Evolutionary conservation across 2,113 vertebrate species (phyloP).

Genomic region (Dromas ardeola): DNA sequence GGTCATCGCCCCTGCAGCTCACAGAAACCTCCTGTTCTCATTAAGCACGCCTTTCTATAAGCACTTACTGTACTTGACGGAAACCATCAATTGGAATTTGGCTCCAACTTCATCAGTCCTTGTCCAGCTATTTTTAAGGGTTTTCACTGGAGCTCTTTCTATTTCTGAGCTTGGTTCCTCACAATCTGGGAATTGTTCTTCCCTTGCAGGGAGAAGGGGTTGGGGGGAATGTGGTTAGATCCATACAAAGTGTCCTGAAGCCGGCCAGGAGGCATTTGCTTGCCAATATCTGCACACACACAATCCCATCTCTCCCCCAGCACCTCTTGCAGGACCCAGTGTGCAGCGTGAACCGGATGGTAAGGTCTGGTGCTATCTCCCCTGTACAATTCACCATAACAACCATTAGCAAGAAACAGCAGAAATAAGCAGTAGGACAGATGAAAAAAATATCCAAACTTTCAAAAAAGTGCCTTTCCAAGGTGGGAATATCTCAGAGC

Average conservation of each 20-base stretch:
- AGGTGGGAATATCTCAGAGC: not conserved
- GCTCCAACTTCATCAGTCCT: not conserved
- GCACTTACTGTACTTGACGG: not conserved
- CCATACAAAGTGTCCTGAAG: conserved; percentile 12
- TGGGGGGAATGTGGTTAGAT: conserved; percentile 32
- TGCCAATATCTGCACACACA: not conserved
- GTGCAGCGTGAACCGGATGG: not conserved
- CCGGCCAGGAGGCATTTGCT: not conserved
- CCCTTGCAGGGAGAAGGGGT: not conserved
- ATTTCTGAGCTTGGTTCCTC: conserved; percentile 15
- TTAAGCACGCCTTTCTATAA: not conserved
- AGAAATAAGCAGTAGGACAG: not conserved
- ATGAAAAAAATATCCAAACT: not conserved
- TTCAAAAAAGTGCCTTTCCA: not conserved
- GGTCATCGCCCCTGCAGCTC: not conserved
- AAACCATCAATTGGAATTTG: conserved; percentile 14
- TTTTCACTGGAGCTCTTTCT: conserved; percentile 59
- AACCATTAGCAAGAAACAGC: not conserved
- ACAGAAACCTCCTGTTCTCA: not conserved
- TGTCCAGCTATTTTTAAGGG: conserved; percentile 49
- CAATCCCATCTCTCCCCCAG: not conserved
- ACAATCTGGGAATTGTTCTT: conserved; percentile 68
- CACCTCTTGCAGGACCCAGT: not conserved
- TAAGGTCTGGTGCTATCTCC: not conserved
- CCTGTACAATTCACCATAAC: not conserved